phyloP scores from a whole-genome alignment of 2,888 invertebrate genomes.

The Sericinus montela region DNA sequence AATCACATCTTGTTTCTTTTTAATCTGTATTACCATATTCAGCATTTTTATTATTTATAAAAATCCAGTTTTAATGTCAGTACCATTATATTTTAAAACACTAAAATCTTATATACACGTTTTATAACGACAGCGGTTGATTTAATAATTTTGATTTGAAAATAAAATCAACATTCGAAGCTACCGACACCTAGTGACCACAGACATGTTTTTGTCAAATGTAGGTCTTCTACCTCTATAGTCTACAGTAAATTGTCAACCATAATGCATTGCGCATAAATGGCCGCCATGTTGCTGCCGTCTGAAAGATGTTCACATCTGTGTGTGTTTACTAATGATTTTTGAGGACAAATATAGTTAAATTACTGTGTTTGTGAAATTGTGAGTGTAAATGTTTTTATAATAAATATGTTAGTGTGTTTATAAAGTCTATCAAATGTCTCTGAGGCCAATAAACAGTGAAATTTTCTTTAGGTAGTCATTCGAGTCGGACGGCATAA shows the following conservation, averaged over 20 bases:
- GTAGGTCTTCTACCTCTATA: constrained; percentile 62
- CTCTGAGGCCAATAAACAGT: constrained; percentile 77
- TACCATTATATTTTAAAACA: too few relatives aligned
- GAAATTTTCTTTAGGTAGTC: constrained; percentile 80
- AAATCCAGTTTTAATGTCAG: too few relatives aligned
- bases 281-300: constrained; percentile 81
- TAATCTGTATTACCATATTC: too few relatives aligned
- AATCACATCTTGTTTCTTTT: too few relatives aligned
- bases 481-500: constrained; percentile 81
- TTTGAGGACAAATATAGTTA: constrained; percentile 71
- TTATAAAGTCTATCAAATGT: constrained; percentile 76
- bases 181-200: constrained; percentile 26
- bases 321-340: constrained; percentile 79
- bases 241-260: constrained; percentile 77
- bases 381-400: constrained; percentile 78
- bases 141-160: too few relatives aligned
- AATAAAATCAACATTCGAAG: neutral
- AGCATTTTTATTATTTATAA: too few relatives aligned
- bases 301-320: constrained; percentile 79
- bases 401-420: constrained; percentile 68
- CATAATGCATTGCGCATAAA: constrained; percentile 80
- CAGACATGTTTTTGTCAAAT: constrained; percentile 29
- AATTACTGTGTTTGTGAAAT: constrained; percentile 77
- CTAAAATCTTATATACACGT: too few relatives aligned
- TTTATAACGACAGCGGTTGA: too few relatives aligned